Conservation (phyloP, 2,888 invertebrate species). For the Lithophane socia region DNA sequence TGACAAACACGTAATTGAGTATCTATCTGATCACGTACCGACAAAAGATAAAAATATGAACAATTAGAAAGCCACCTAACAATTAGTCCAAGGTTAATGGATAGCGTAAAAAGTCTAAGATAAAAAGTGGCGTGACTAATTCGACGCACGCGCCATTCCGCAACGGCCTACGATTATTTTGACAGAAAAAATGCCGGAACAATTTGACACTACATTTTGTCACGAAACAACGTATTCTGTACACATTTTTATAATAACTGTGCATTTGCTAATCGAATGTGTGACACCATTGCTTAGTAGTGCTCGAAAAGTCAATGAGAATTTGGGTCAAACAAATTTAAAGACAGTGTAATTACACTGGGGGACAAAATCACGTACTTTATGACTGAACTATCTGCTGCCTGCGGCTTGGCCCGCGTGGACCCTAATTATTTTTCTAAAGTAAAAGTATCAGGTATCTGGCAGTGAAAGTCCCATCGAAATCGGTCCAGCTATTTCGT, state of each 20-base stretch:
- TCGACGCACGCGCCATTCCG: conserved; percentile 78
- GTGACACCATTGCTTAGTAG: conserved; percentile 47
- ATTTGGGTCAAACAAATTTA: conserved; percentile 44
- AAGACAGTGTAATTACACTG: conserved; percentile 22
- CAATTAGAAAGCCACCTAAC: conserved; percentile 77
- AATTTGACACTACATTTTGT: conserved; percentile 63
- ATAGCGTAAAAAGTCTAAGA: conserved; percentile 76
- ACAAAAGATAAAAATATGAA: conserved; percentile 56
- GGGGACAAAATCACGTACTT: conserved; percentile 13
- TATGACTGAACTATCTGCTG: background rate
- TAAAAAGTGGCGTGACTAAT: conserved; percentile 81
- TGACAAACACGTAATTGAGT: conserved; percentile 21
- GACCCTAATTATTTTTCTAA: too few relatives aligned
- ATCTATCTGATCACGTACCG: conserved; percentile 49
- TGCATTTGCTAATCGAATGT: conserved; percentile 54
- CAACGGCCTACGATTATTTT: conserved; percentile 70
- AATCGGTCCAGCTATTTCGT: too few relatives aligned
- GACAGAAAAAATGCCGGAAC: conserved; percentile 74
- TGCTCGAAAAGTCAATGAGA: conserved; percentile 34
- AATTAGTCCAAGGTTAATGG: conserved; percentile 85
- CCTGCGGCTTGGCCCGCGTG: too few relatives aligned
- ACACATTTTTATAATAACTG: conserved; percentile 54
- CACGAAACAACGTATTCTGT: conserved; percentile 66
- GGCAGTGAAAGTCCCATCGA: too few relatives aligned
- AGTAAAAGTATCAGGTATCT: too few relatives aligned